Conservation (phyloP, 30 jellyfish, hydroid and myxozoan species). For the Aurelia aurita region DNA sequence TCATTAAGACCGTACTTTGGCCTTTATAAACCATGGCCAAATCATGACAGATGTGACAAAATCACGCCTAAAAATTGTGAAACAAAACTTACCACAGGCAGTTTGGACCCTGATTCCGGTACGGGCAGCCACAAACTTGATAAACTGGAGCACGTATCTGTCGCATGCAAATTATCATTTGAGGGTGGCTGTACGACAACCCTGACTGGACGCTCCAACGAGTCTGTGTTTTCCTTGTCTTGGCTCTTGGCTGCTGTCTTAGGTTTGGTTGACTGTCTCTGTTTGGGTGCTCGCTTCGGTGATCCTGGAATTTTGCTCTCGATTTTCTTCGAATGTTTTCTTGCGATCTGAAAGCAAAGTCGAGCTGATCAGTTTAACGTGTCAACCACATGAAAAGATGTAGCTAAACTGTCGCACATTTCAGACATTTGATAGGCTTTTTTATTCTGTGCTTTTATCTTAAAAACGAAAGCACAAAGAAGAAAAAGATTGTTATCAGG, state of each 20-base stretch:
- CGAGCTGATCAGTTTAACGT: neutral
- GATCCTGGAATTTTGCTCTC: slow-evolving; percentile 51
- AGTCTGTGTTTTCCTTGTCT: slow-evolving; percentile 53
- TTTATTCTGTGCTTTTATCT: no score
- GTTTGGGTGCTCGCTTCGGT: slow-evolving; percentile 65
- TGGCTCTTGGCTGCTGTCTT: slow-evolving; percentile 10
- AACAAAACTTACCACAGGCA: slow-evolving; percentile 52
- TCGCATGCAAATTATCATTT: slow-evolving; percentile 62
- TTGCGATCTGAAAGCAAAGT: slow-evolving; percentile 27
- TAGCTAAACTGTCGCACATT: slow-evolving; percentile 6
- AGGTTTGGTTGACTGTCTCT: slow-evolving; percentile 16
- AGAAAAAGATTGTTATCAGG: slow-evolving; percentile 1
- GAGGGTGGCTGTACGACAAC: slow-evolving; percentile 87
- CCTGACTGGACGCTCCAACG: slow-evolving; percentile 61
- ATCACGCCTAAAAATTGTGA: no score
- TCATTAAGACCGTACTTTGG: no score
- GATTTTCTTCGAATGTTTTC: slow-evolving; percentile 40
- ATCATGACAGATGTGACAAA: no score
- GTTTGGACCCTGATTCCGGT: slow-evolving; percentile 20
- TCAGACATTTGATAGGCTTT: neutral
- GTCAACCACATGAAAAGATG: neutral
- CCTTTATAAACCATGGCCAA: no score
- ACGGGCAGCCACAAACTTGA: slow-evolving; percentile 84
- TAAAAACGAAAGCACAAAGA: neutral
- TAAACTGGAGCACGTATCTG: slow-evolving; percentile 82